Evolutionary conservation across 1,140 invertebrate genomes (phyloP), one percentile per base, ranked within the genome.

Genomic region (Drosophila santomea): DNA sequence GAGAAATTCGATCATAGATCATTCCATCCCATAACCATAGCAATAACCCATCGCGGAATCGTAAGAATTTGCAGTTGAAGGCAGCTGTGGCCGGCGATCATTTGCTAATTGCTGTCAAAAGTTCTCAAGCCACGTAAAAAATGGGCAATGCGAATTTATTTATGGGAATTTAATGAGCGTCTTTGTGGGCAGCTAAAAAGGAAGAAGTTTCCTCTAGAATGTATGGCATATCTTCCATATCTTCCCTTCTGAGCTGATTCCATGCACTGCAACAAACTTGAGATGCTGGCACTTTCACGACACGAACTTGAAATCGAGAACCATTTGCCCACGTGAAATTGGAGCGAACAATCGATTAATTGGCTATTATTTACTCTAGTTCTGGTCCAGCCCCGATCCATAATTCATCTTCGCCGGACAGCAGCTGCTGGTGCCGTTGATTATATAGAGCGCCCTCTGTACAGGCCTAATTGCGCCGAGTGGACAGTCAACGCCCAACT

Each of bases 381-480:
- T 39, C 25, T 69, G 67, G 67, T 69, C 66, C 66, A 69, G 67
- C 67, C 64, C 44, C 64, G 67, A 54, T 74, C 67, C 58, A 76
- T 76, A 76, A 55, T 76, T 76, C 73, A 76, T 76, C 17, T 25
- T 12, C 6, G 38, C 48, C 14, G 36, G 52, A 50, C 58, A 28
- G 51, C 80, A 80, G 81, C 80, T 84, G 80, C 57, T 60, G 78
- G 41, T 59, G 57, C 54, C n/a, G 36, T 43, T 36, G 35, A 51
- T 62, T 48, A 48, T 14, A 50, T 41, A 44, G 43, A 23, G 25
- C 43, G 35, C 38, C 32, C 63, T 3, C 45, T 52, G 47, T 58
- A 32, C 35, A 51, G 43, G 59, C 61, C 83, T 88, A 86, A 86
- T 86, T 86, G 83, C 83, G 79, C 60, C 62, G 81, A 84, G 80